Conservation (phyloP, 1,140 invertebrate species). For the Musca domestica region DNA sequence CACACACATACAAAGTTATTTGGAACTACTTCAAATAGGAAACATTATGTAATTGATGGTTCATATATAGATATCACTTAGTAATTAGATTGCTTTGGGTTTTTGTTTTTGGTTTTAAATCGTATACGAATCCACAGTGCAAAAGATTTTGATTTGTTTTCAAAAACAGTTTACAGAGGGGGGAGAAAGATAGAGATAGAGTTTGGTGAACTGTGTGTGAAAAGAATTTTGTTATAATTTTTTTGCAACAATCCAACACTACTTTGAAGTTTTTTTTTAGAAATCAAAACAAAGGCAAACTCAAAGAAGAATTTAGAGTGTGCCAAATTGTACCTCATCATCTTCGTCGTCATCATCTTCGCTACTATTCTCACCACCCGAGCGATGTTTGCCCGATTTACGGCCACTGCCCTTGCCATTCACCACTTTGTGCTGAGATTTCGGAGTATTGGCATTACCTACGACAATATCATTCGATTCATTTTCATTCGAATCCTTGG, state of each 20-base stretch:
- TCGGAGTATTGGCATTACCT: background rate
- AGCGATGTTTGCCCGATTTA: no score
- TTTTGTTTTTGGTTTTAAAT: no score
- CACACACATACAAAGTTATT: no score
- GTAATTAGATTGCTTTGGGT: no score
- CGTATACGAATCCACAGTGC: no score
- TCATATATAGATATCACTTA: no score
- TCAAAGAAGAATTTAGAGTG: conserved; percentile 34
- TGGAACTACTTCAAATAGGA: no score
- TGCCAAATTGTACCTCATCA: conserved; percentile 53
- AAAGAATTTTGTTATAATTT: background rate
- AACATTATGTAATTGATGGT: no score
- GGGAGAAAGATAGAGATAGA: background rate
- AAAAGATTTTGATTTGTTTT: background rate
- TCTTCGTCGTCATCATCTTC: conserved; percentile 49
- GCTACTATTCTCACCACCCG: conserved; percentile 26
- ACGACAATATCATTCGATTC: conserved; percentile 1
- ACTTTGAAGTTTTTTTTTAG: background rate
- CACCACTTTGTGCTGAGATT: background rate
- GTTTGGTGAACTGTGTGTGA: conserved; percentile 16
- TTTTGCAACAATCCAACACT: background rate
- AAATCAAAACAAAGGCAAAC: background rate
- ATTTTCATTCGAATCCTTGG: background rate
- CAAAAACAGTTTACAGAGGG: no score
- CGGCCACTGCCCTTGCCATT: no score